Evolutionary conservation across 2,113 vertebrate species (phyloP).

Genomic region (Myotis yumanensis): DNA sequence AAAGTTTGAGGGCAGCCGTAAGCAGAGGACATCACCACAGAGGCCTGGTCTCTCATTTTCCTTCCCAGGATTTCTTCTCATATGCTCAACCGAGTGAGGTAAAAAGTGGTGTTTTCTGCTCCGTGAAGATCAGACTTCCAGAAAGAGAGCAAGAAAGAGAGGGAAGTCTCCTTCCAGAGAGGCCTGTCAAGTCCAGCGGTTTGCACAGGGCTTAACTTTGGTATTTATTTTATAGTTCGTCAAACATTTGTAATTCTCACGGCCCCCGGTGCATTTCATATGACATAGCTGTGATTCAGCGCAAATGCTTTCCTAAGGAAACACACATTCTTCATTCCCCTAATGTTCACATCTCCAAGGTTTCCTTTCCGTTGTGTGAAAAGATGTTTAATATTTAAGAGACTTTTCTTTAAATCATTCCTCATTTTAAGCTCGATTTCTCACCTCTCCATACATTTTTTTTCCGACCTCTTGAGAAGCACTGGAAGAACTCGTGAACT

Average conservation of each 20-base stretch:
- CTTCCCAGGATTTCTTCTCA: slow-evolving; percentile 51
- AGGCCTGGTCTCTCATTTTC: slow-evolving; percentile 70
- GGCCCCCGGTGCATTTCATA: neutral
- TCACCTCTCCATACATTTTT: slow-evolving; percentile 1
- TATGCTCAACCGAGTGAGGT: slow-evolving; percentile 43
- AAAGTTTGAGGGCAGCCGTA: slow-evolving; percentile 56
- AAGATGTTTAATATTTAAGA: slow-evolving; percentile 55
- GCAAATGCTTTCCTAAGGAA: slow-evolving; percentile 59
- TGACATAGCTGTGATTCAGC: neutral
- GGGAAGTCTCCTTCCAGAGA: neutral
- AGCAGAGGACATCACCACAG: slow-evolving; percentile 59
- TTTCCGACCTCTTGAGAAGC: neutral
- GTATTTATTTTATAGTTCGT: slow-evolving; percentile 57
- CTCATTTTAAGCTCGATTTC: slow-evolving; percentile 36
- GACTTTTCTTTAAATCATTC: slow-evolving; percentile 30
- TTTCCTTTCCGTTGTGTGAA: neutral
- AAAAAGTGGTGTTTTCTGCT: slow-evolving; percentile 51
- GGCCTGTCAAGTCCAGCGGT: neutral
- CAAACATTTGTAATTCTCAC: slow-evolving; percentile 33
- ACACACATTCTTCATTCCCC: neutral
- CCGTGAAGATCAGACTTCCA: slow-evolving; percentile 33
- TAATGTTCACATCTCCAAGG: neutral
- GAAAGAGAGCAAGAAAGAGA: neutral
- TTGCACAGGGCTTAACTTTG: neutral
- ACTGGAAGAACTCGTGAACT: neutral